These are phyloP conservation scores for Gavia stellata DNA, from an alignment of 2,113 vertebrate genomes.

Conservation along the genomic window DNA sequence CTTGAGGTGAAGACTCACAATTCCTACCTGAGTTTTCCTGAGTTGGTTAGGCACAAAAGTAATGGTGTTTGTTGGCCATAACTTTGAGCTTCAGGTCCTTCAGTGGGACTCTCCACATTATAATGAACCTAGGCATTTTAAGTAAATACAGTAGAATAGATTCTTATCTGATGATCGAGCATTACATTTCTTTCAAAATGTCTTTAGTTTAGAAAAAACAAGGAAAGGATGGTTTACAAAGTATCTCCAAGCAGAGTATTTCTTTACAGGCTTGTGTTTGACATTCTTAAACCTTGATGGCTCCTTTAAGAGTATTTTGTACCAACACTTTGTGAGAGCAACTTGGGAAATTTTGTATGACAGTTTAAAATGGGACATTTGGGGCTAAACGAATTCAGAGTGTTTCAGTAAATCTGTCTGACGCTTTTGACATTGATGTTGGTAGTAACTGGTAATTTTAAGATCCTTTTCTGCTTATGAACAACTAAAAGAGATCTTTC, in stretches of 20 bases:
- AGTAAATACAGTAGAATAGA: not conserved
- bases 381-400: not conserved
- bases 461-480: not conserved
- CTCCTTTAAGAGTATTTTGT: not conserved
- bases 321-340: not conserved
- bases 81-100: not conserved
- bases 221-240: not conserved
- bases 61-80: not conserved
- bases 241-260: not conserved
- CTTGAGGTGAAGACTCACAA: not conserved
- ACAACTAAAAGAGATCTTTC: not conserved
- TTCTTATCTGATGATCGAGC: not conserved
- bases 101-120: not conserved
- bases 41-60: not conserved
- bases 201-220: not conserved
- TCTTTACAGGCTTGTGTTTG: not conserved
- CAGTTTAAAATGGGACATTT: not conserved
- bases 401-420: not conserved
- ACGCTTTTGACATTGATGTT: not conserved
- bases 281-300: not conserved
- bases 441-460: not conserved
- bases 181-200: not conserved
- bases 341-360: not conserved
- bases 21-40: not conserved
- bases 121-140: not conserved